Base-by-base conservation (phyloP, 2,888 invertebrate genomes). In the Salpingus planirostris region DNA sequence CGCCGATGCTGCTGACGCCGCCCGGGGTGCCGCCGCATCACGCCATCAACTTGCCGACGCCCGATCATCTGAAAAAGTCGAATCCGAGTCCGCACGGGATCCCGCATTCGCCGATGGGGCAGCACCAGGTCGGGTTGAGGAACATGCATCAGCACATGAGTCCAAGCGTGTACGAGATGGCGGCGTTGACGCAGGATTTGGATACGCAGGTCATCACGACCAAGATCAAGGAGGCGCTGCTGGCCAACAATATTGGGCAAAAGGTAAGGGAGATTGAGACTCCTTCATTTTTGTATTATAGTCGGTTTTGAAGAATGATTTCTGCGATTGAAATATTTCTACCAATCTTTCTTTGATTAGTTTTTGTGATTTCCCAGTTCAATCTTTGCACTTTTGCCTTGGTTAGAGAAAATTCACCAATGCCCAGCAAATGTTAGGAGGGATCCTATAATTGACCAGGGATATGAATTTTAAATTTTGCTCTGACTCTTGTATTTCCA, bases 91-190 rank as follows among this genome's bases (percentile, higher is more conserved):
- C 73, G 10, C 72, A 70, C 47, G 65, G 56, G 33, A 62, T 64
- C 49, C 68, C 60, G 27, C 70, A 70, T 43, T 76, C 75, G 11
- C 76, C 81, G 2, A 69, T 70, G 50, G 66, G 68, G 11, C 26
- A 21, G 54, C 78, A 77, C 54, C 60, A 57, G 33, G 43, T 49
- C 3, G 72, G 77, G 2, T 73, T 87, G 70, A 73, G 88, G 18
- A 75, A 70, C 38, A 73, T 88, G 46, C 84, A 85, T 55, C 84
- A 85, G 43, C 86, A 88, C 55, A 83, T 87, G 67, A 87, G 90
- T 21, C 90, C 91, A n/a, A 92, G 91, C 51, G 93, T 95, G 10
- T 92, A 95, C 64, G 95, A 96, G 66, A 91, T 95, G 86, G 93
- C 95, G 1, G 95, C 95, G 3, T 73, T 95, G 24, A 95, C 95